Conservation (phyloP, 2,113 vertebrate genomes). For the Aegotheles bennettii region DNA sequence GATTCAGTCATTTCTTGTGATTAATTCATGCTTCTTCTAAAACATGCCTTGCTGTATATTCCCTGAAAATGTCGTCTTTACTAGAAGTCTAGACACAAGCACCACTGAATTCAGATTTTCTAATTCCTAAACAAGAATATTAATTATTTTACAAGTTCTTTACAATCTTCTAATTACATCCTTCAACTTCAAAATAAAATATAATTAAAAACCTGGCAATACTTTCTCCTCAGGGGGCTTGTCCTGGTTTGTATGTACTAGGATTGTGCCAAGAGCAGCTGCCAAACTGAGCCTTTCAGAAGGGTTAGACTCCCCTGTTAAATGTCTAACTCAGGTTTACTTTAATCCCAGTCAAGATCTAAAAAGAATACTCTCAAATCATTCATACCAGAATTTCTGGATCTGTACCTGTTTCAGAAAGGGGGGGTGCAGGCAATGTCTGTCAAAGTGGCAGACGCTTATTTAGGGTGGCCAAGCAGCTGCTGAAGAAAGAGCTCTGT, state of each 20-base stretch:
- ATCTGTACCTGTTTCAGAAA: not conserved
- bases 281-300: not conserved
- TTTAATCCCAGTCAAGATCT: not conserved
- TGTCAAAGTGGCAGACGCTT: not conserved
- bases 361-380: not conserved
- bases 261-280: not conserved
- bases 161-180: not conserved
- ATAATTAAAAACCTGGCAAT: not conserved
- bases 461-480: not conserved
- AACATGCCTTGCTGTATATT: not conserved
- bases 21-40: not conserved
- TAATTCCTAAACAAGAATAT: not conserved
- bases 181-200: not conserved
- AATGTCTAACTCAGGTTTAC: not conserved
- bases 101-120: not conserved
- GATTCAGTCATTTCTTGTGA: not conserved
- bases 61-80: not conserved
- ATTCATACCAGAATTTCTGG: not conserved
- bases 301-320: not conserved
- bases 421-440: not conserved
- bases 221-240: fast-evolving
- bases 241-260: not conserved
- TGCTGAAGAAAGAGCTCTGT: not conserved
- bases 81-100: not conserved
- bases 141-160: not conserved